A percentile compares a stretch with the other conserved stretches of the same genome.
Evolutionary conservation across 2,113 vertebrate genomes (phyloP).

Genomic region (Onychorhynchus coronatus): DNA sequence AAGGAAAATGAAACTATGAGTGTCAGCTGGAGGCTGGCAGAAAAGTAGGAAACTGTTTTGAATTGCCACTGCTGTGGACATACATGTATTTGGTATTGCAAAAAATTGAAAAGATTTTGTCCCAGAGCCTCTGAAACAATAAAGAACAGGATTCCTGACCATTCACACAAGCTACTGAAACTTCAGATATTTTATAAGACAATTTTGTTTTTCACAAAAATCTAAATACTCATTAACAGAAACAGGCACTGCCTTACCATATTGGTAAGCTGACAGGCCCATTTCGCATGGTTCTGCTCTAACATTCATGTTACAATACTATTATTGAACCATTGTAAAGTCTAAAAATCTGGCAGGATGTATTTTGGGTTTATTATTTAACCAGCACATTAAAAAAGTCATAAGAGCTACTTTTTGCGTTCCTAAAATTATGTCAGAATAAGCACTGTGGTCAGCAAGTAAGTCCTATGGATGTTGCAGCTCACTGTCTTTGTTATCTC

Average conservation of each 20-base stretch:
- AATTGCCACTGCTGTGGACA: not conserved
- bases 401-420: not conserved
- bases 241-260: not conserved
- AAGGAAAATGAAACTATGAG: not conserved
- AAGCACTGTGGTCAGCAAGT: constrained; percentile 7
- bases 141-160: not conserved
- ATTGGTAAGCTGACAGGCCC: not conserved
- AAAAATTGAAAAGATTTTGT: not conserved
- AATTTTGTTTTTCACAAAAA: not conserved
- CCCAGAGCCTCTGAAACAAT: not conserved
- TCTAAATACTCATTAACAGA: not conserved
- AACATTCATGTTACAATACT: not conserved
- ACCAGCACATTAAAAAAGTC: not conserved
- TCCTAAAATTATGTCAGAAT: not conserved
- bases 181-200: not conserved
- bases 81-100: not conserved
- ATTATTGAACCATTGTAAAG: not conserved
- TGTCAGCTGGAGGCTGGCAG: not conserved
- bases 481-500: constrained; percentile 24
- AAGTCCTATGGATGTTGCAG: not conserved
- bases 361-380: not conserved
- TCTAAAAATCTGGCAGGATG: not conserved
- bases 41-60: not conserved
- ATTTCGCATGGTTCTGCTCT: not conserved
- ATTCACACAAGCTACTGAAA: not conserved